Evolutionary conservation across 2,888 invertebrate species (phyloP).

Genomic region (Cylloceria caligata): DNA sequence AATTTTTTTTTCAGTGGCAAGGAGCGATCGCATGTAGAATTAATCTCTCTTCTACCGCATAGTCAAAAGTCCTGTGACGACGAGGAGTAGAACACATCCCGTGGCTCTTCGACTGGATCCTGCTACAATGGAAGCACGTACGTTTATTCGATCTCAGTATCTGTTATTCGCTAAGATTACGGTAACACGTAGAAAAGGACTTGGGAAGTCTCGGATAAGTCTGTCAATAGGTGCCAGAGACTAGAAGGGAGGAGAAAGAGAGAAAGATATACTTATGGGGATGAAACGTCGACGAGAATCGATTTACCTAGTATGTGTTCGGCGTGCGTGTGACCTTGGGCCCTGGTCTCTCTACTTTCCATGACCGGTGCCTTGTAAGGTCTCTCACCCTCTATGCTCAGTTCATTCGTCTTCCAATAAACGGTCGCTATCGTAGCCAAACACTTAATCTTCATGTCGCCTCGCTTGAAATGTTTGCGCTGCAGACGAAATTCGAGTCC

Average conservation of each 20-base stretch:
- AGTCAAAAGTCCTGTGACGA: constrained; percentile 62
- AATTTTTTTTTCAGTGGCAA: constrained; percentile 39
- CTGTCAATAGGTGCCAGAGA: constrained; percentile 3
- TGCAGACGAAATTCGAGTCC: constrained; percentile 93
- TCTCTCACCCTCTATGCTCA: constrained; percentile 93
- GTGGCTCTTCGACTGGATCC: constrained; percentile 80
- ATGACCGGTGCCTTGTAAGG: constrained; percentile 89
- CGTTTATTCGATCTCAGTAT: constrained; percentile 32
- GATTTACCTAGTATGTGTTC: constrained; percentile 90
- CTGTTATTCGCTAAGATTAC: constrained; percentile 12
- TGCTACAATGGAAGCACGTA: constrained; percentile 78
- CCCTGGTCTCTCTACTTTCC: constrained; percentile 91
- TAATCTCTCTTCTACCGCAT: constrained; percentile 61
- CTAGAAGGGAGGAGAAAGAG: not conserved
- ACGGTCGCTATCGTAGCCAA: constrained; percentile 94
- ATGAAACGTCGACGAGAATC: constrained; percentile 29
- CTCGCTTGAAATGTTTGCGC: constrained; percentile 92
- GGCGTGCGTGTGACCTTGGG: constrained; percentile 87
- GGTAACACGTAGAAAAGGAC: not conserved
- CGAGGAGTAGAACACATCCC: constrained; percentile 52
- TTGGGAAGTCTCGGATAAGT: constrained; percentile 4
- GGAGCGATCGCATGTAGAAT: constrained; percentile 1
- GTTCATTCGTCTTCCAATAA: constrained; percentile 95
- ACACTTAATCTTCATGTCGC: constrained; percentile 95
- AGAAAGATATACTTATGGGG: not conserved